phyloP scores from a whole-genome alignment of 2,113 vertebrate species.

The Vulpes vulpes region DNA sequence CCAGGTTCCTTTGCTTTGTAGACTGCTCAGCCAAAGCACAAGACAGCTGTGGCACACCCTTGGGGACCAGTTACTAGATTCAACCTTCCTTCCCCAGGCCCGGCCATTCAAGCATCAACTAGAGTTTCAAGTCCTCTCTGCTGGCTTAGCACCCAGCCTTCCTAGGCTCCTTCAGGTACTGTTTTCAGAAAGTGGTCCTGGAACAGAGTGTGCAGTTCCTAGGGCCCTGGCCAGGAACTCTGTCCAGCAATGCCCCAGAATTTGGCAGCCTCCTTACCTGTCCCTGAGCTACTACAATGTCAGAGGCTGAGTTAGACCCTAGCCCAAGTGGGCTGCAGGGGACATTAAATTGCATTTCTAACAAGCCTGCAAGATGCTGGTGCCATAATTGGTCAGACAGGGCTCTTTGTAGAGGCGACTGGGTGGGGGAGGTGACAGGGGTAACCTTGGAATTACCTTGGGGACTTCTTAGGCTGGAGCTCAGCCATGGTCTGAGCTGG shows the following conservation, averaged over 20 bases:
- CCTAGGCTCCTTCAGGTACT: not conserved
- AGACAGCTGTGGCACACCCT: not conserved
- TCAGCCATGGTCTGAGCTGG: conserved; percentile 27
- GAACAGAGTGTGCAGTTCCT: not conserved
- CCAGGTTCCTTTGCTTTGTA: no score
- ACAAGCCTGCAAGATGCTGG: conserved; percentile 66
- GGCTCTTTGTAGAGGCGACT: not conserved
- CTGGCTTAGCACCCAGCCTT: not conserved
- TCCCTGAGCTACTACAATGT: conserved; percentile 67
- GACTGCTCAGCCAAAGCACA: not conserved
- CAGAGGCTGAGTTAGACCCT: conserved; percentile 61
- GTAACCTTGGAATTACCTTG: conserved; percentile 62
- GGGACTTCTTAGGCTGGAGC: conserved; percentile 74
- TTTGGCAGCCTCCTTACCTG: conserved; percentile 69
- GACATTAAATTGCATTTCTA: conserved; percentile 37
- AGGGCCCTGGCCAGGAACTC: conserved; percentile 69
- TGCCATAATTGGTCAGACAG: conserved; percentile 39
- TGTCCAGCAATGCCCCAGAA: not conserved
- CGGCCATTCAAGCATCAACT: not conserved
- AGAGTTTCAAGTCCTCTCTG: not conserved
- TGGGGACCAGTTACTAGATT: not conserved
- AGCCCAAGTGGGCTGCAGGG: not conserved
- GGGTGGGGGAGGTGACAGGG: not conserved
- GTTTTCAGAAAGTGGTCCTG: not conserved
- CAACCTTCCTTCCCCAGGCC: not conserved